Base-by-base conservation (phyloP, 2,113 vertebrate species). In the Onychostruthus taczanowskii region DNA sequence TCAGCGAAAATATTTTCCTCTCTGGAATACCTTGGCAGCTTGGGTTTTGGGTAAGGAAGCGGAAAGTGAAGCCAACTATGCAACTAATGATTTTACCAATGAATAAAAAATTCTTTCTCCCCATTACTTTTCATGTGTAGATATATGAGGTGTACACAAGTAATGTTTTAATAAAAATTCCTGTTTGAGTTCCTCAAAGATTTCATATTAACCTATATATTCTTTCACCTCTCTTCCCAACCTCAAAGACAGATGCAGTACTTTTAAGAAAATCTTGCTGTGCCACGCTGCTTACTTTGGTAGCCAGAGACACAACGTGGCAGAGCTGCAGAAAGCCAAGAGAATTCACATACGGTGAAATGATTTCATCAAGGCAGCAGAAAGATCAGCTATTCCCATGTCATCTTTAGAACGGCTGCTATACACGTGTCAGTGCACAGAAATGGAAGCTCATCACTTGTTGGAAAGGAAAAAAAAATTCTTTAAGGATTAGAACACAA, bases 1-100 rank as follows among this genome's bases (percentile, higher is more conserved):
- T 55, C 69, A 88, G 30, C 79, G 70, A 80, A 95, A 94, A 72
- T 79, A 90, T 30, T 95, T 89, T 94, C 78, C 75, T 94, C 30
- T 27, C 49, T 73, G 35, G 10, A 76, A 43, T 69, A 35, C 62
- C 69, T 91, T 94, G 84, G 89, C 79, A 93, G 43, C 58, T 63
- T 76, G 47, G 16, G 9, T 15, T 73, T 92, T 58, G 41, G 19
- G 37, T 53, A 94, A 86, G 44, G 22, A 89, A 59, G 35, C 10
- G 17, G 52, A 75, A 89, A 87, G 27, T 50, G 68, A 95, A 88
- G 82, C 67, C 90, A 91, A 69, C 46, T 87, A 94, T 59, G 67
- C 35, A 95, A 80, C 69, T 91, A 86, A 89, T 55, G 27, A 35
- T 88, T 94, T 89, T 85, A 88, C 47, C 87, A 87, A 77, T 13